phyloP scores from a whole-genome alignment of 2,113 vertebrate genomes.

The Spermophilus dauricus region DNA sequence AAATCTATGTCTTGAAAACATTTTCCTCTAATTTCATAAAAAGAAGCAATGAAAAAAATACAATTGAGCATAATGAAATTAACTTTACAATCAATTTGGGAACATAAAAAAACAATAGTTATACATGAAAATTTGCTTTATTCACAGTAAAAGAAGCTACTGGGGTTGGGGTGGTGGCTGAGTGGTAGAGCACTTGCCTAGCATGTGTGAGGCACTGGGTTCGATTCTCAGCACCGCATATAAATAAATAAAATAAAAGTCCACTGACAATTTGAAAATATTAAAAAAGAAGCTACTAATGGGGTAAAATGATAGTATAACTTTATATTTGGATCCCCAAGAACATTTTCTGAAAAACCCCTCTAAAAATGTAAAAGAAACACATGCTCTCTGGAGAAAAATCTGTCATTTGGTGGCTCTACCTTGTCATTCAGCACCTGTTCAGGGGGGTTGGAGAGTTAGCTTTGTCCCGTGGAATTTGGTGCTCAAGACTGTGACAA shows the following conservation, averaged over 20 bases:
- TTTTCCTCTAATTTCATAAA: conserved; percentile 6
- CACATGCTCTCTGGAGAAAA: neutral
- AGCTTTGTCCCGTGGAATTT: neutral
- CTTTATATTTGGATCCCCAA: neutral
- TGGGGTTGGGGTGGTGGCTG: too few species aligned
- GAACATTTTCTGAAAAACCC: neutral
- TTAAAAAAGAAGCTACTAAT: neutral
- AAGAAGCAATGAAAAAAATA: neutral
- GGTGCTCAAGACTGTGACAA: neutral
- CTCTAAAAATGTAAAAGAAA: neutral
- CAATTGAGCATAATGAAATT: neutral
- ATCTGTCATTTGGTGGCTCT: neutral
- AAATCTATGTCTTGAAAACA: neutral
- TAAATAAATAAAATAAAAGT: too few species aligned
- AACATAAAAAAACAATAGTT: neutral
- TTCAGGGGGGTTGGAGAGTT: neutral
- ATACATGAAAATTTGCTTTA: neutral
- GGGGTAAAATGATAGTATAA: neutral
- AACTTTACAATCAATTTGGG: neutral
- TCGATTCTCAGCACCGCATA: too few species aligned
- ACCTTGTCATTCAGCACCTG: neutral
- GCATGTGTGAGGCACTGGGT: too few species aligned
- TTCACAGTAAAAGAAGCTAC: neutral
- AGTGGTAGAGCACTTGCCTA: too few species aligned
- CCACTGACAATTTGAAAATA: too few species aligned